Evolutionary conservation across 2,888 invertebrate species (phyloP).

Genomic region (Scotopteryx bipunctaria): DNA sequence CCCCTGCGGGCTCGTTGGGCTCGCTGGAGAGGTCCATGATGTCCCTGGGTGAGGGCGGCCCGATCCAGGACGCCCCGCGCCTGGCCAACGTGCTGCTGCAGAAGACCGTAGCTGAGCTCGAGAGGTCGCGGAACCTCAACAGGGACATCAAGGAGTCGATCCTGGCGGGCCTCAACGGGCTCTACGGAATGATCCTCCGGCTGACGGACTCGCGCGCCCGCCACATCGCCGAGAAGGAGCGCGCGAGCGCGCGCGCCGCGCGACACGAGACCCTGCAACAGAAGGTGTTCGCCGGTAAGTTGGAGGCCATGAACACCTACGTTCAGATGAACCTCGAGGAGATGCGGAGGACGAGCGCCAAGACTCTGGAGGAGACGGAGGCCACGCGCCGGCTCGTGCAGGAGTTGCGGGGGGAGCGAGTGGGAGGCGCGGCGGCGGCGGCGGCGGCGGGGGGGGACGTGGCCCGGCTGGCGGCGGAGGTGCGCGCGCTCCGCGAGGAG

Average conservation of each 20-base stretch:
- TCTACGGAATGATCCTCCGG: neutral
- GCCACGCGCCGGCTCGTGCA: neutral
- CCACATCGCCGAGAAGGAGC: neutral
- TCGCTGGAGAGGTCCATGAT: neutral
- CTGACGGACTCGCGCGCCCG: neutral
- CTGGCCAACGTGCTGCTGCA: neutral
- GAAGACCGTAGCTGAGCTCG: neutral
- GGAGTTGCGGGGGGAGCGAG: neutral
- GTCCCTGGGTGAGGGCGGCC: neutral
- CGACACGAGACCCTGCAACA: neutral
- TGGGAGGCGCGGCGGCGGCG: neutral
- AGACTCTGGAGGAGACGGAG: neutral
- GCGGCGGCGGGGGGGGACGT: neutral
- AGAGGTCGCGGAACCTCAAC: neutral
- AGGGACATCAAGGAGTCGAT: neutral
- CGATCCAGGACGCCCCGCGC: neutral
- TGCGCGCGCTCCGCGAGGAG: neutral
- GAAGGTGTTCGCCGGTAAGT: neutral
- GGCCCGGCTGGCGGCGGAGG: neutral
- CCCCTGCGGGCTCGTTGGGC: neutral
- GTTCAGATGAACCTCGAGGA: neutral
- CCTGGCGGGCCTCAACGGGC: neutral
- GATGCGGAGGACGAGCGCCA: neutral
- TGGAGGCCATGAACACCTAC: neutral
- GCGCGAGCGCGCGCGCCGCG: neutral